phyloP scores from a whole-genome alignment of 2,797 vertebrate genomes.

The Phylloscopus collybita region DNA sequence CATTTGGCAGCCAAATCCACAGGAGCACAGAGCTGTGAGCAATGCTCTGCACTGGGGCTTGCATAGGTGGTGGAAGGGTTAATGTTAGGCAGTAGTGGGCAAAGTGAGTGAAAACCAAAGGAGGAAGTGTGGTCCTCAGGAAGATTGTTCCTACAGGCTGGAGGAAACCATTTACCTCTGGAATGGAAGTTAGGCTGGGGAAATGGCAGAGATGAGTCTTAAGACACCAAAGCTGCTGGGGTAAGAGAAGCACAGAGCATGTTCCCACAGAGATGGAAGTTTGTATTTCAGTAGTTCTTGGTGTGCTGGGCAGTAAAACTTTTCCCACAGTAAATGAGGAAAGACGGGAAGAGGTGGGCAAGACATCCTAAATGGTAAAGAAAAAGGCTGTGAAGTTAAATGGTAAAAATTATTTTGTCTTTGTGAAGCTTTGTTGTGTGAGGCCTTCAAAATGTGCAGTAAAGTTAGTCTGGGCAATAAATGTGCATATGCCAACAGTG shows the following conservation, averaged over 20 bases:
- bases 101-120: background rate
- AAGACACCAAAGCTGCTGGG: rapidly evolving
- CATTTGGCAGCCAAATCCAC: rapidly evolving
- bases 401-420: background rate
- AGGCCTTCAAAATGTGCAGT: background rate
- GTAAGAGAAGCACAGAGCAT: rapidly evolving
- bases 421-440: background rate
- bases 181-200: background rate
- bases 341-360: background rate
- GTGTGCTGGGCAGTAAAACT: background rate
- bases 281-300: background rate
- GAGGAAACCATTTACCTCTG: background rate
- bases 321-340: background rate
- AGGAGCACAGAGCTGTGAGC: background rate
- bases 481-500: rapidly evolving
- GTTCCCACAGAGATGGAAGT: background rate
- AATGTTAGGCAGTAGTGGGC: background rate
- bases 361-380: background rate
- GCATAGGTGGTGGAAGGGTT: no score
- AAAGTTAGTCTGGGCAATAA: rapidly evolving
- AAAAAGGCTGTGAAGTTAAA: background rate
- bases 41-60: rapidly evolving
- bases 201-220: background rate
- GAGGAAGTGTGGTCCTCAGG: background rate
- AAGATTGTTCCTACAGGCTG: background rate